phyloP scores from a whole-genome alignment of 2,797 vertebrate species.

The Kryptolebias ocellatus region DNA sequence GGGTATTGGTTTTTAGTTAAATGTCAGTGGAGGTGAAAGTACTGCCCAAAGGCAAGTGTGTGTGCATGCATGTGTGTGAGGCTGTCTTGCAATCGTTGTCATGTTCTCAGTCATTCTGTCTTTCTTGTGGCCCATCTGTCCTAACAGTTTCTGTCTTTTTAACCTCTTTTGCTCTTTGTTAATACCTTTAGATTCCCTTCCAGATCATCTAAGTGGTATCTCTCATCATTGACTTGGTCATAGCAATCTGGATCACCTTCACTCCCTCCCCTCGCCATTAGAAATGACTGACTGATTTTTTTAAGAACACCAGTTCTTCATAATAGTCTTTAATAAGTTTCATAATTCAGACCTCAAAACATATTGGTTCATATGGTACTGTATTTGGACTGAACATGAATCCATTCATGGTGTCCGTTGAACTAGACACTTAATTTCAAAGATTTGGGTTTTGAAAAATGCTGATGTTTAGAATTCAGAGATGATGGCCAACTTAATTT shows the following conservation, averaged over 20 bases:
- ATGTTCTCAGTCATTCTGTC: conserved; percentile 49
- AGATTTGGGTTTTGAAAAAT: no score
- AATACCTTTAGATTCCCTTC: background rate
- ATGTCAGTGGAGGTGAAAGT: conserved; percentile 87
- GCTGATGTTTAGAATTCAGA: no score
- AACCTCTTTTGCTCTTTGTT: conserved; percentile 9
- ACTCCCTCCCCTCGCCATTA: no score
- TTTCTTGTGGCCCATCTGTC: conserved; percentile 18
- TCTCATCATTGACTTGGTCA: no score
- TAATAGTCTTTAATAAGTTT: background rate
- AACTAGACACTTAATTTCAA: no score
- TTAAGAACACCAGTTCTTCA: no score
- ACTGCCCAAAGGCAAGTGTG: conserved; percentile 72
- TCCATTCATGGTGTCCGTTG: no score
- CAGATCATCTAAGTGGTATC: background rate
- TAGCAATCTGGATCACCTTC: no score
- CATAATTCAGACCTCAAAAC: background rate
- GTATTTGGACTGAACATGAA: no score
- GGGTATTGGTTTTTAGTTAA: conserved; percentile 87
- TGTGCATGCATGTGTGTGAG: conserved; percentile 10
- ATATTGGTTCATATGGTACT: no score
- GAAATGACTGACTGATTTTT: no score
- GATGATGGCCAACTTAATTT: no score
- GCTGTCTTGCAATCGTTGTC: conserved; percentile 45
- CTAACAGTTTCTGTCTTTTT: conserved; percentile 31